Conservation (phyloP, 2,797 vertebrate species). For the Cephalopachus bancanus region DNA sequence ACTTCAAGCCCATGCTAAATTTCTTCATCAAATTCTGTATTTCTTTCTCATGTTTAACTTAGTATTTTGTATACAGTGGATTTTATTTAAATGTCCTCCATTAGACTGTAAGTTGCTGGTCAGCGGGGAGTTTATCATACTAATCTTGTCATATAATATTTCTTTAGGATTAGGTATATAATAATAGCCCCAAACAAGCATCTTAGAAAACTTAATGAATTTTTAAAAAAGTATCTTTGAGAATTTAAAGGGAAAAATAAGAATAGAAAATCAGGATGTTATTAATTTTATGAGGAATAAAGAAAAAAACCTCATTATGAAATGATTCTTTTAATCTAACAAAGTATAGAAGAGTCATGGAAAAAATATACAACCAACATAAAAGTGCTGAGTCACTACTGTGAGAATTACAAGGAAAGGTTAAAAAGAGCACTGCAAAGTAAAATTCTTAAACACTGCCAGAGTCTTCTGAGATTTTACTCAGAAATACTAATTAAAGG, state of each 20-base stretch:
- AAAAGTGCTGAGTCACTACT: neutral
- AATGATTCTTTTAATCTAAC: constrained; percentile 2
- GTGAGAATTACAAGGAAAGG: neutral
- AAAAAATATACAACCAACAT: neutral
- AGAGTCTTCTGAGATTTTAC: neutral
- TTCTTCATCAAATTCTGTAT: neutral
- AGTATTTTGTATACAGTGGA: neutral
- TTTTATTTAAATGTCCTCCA: neutral
- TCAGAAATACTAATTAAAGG: constrained; percentile 20
- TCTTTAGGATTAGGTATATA: neutral
- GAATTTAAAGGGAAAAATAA: constrained; percentile 34
- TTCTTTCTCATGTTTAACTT: neutral
- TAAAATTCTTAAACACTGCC: constrained; percentile 23
- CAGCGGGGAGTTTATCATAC: neutral
- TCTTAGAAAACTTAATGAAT: neutral
- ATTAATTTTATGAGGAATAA: constrained; percentile 26
- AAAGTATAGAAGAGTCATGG: neutral
- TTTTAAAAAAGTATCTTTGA: neutral
- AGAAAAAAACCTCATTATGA: neutral
- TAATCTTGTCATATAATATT: neutral
- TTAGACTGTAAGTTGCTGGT: neutral
- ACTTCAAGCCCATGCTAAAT: neutral
- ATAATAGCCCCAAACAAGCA: neutral
- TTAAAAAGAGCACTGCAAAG: neutral
- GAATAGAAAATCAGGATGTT: neutral